A percentile compares a stretch with the other conserved stretches of the same genome.
Conservation (phyloP, 2,797 vertebrate species). For the Steatocranus sp. region DNA sequence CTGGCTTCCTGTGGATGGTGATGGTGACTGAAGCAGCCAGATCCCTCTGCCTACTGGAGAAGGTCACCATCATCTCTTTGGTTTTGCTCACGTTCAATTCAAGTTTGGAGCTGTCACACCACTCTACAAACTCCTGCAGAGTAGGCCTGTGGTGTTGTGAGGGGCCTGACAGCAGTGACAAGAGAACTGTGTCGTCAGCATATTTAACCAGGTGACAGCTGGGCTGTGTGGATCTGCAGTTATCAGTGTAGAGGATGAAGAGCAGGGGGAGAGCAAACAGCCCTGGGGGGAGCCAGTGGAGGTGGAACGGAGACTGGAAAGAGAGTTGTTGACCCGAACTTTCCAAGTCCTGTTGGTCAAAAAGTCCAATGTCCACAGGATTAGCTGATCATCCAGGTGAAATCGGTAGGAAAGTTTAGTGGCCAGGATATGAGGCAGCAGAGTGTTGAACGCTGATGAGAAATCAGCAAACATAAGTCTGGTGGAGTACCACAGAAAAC, state of each 20-base stretch:
- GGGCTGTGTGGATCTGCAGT: neutral
- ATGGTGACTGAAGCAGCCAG: neutral
- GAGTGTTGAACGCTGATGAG: neutral
- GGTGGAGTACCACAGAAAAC: neutral
- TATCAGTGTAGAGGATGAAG: rapidly evolving
- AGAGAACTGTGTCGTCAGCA: neutral
- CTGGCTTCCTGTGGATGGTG: too few species aligned
- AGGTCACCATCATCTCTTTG: neutral
- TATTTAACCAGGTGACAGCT: neutral
- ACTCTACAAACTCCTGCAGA: neutral
- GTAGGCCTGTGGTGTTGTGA: neutral
- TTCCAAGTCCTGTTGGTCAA: neutral
- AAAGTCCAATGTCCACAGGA: neutral
- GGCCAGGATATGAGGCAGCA: neutral
- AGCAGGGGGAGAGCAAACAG: rapidly evolving
- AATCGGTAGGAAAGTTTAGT: neutral
- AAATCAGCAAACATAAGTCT: neutral
- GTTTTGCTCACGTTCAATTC: neutral
- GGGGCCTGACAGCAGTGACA: neutral
- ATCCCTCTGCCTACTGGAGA: neutral
- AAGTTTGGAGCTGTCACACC: rapidly evolving
- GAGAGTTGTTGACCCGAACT: neutral
- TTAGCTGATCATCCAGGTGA: neutral
- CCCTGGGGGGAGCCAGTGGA: neutral
- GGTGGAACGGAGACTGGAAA: rapidly evolving